phyloP scores from a whole-genome alignment of 2,888 invertebrate genomes.

The Scaptomyza reducta region DNA sequence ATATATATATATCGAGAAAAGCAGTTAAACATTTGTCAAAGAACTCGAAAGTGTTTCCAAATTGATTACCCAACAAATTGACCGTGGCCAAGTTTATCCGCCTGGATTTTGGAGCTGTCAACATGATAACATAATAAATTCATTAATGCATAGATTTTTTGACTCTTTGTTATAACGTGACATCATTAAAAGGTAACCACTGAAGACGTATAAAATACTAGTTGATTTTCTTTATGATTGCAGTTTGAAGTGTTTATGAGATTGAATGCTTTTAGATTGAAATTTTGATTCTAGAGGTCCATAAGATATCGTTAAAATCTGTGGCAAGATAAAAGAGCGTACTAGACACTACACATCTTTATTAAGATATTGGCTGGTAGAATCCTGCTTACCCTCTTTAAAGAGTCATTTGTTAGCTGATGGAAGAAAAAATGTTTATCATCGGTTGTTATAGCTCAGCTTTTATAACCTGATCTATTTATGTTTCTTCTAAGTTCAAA shows the following conservation, averaged over 20 bases:
- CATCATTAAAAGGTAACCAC: slow-evolving; percentile 6
- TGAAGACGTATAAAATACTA: background rate
- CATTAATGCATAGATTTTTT: slow-evolving; percentile 12
- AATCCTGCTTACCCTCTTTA: too few relatives aligned
- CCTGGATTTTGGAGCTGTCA: slow-evolving; percentile 14
- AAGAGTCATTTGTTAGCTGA: too few relatives aligned
- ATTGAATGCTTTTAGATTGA: background rate
- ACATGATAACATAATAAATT: slow-evolving; percentile 23
- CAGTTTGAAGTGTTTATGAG: too few relatives aligned
- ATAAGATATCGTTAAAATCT: too few relatives aligned
- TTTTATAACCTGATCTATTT: too few relatives aligned
- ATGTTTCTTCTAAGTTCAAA: too few relatives aligned
- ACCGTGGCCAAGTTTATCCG: slow-evolving; percentile 17
- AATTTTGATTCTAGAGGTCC: background rate
- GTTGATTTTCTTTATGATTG: background rate
- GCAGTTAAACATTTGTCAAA: slow-evolving; percentile 51
- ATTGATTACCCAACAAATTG: slow-evolving; percentile 54
- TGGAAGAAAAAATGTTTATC: too few relatives aligned
- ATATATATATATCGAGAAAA: slow-evolving; percentile 1
- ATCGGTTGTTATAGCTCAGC: too few relatives aligned
- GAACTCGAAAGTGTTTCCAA: slow-evolving; percentile 46
- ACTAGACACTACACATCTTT: too few relatives aligned
- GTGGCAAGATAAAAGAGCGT: too few relatives aligned
- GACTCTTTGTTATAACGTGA: background rate
- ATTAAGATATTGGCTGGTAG: too few relatives aligned